A percentile compares a stretch with the other conserved stretches of the same genome.
Evolutionary conservation across 1,140 invertebrate species (phyloP).

Genomic region (Sitophilus oryzae): DNA sequence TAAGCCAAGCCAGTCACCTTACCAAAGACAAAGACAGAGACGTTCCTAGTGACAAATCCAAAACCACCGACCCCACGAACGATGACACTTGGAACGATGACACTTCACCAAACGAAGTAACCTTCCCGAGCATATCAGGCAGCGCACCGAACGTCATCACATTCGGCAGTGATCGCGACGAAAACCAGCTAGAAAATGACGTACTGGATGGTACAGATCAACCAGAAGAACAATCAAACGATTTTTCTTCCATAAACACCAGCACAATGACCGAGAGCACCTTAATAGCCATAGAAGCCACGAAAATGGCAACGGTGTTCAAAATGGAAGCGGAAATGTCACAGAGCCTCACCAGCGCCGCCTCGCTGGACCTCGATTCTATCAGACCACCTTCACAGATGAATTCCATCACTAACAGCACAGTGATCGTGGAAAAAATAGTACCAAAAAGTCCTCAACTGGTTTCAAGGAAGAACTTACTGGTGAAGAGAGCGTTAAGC

Average conservation of each 20-base stretch:
- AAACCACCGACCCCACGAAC: slow-evolving; percentile 26
- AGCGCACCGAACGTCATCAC: slow-evolving; percentile 64
- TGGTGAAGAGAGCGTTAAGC: slow-evolving; percentile 62
- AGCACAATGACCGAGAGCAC: slow-evolving; percentile 56
- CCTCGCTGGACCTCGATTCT: slow-evolving; percentile 62
- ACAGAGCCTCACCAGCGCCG: slow-evolving; percentile 51
- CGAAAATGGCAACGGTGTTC: slow-evolving; percentile 58
- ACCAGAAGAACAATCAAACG: slow-evolving; percentile 32
- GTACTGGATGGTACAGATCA: slow-evolving; percentile 25
- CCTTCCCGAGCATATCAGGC: slow-evolving; percentile 71
- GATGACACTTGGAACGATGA: slow-evolving; percentile 67
- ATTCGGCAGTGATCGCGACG: slow-evolving; percentile 56
- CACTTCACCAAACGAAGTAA: slow-evolving; percentile 64
- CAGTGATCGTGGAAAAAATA: slow-evolving; percentile 41
- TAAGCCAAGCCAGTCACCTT: slow-evolving; percentile 51
- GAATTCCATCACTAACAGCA: slow-evolving; percentile 56
- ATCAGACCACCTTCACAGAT: slow-evolving; percentile 73
- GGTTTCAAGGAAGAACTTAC: slow-evolving; percentile 53
- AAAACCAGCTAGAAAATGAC: slow-evolving; percentile 33
- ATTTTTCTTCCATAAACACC: slow-evolving; percentile 40
- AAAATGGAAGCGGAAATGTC: slow-evolving; percentile 57
- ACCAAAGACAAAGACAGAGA: slow-evolving; percentile 39
- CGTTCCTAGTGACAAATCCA: slow-evolving; percentile 23
- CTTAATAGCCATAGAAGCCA: slow-evolving; percentile 68
- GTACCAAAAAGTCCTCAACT: slow-evolving; percentile 39